Evolutionary conservation across 2,113 vertebrate genomes (phyloP).

Genomic region (Stegostoma tigrinum): DNA sequence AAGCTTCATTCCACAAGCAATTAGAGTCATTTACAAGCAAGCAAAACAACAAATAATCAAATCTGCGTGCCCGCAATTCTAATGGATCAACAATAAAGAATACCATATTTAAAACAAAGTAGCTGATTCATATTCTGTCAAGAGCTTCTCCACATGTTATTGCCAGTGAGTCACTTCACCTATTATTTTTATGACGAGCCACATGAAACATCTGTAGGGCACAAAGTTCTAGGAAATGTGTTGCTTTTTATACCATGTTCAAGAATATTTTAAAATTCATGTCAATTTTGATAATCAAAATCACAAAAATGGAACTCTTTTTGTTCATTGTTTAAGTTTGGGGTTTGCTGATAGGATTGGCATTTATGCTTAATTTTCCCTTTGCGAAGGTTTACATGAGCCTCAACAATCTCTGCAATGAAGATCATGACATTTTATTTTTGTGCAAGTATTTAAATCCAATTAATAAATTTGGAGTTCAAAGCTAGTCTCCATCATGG

Average conservation of each 20-base stretch:
- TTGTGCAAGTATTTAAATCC: too few species aligned
- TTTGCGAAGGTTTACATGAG: not conserved
- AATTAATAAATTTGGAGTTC: too few species aligned
- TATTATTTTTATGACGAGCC: not conserved
- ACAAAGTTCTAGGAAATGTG: not conserved
- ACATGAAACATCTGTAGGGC: too few species aligned
- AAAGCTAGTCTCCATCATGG: too few species aligned
- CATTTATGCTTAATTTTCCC: not conserved
- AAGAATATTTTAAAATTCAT: not conserved
- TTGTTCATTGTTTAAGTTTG: not conserved
- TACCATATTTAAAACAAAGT: not conserved
- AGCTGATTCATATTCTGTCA: conserved; percentile 4
- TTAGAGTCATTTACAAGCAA: not conserved
- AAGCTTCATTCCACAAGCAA: not conserved
- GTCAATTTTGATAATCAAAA: not conserved
- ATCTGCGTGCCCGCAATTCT: not conserved
- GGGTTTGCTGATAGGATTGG: not conserved
- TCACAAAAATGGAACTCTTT: not conserved
- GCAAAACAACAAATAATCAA: not conserved
- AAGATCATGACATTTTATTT: not conserved
- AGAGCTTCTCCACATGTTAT: not conserved
- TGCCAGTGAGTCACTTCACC: not conserved
- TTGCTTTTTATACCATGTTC: not conserved
- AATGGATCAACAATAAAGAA: not conserved
- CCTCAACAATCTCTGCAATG: not conserved